These are phyloP conservation scores for Heliconius nattereri DNA, from an alignment of 1,140 invertebrate genomes.

Conservation along the genomic window DNA sequence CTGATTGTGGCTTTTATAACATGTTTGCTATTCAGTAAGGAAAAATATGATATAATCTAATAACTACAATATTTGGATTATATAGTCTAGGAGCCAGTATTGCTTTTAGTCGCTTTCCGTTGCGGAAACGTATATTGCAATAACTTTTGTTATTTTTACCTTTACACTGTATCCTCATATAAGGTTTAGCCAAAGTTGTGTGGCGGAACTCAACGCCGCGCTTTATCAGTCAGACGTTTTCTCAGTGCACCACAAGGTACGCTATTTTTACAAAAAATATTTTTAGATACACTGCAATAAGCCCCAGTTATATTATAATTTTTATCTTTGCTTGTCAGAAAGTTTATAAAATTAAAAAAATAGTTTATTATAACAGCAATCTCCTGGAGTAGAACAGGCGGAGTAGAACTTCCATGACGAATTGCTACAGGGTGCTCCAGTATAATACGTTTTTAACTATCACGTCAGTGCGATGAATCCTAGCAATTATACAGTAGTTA, in stretches of 20 bases:
- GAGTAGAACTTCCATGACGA: conserved; percentile 56
- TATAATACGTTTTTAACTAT: conserved; percentile 75
- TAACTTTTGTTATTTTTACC: no score
- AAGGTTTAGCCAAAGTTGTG: no score
- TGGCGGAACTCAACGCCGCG: no score
- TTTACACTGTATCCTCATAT: no score
- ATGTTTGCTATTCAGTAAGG: conserved; percentile 51
- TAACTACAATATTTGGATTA: conserved; percentile 51
- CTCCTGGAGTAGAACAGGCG: conserved; percentile 34
- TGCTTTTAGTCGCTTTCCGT: background rate
- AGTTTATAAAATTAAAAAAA: no score
- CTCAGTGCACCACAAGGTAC: no score
- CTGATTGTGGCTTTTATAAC: conserved; percentile 16
- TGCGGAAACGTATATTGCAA: background rate
- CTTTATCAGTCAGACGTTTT: no score
- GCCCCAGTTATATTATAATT: no score
- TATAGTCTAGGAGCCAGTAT: conserved; percentile 40
- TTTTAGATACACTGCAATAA: no score
- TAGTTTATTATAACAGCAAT: background rate
- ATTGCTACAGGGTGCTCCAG: conserved; percentile 68
- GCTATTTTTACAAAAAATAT: no score
- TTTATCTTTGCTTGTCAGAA: no score
- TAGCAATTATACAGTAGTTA: conserved; percentile 25
- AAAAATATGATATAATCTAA: conserved; percentile 50
- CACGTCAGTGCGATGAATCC: conserved; percentile 52